Evolutionary conservation across 2,113 vertebrate species (phyloP).

Genomic region (Lutjanus erythropterus): DNA sequence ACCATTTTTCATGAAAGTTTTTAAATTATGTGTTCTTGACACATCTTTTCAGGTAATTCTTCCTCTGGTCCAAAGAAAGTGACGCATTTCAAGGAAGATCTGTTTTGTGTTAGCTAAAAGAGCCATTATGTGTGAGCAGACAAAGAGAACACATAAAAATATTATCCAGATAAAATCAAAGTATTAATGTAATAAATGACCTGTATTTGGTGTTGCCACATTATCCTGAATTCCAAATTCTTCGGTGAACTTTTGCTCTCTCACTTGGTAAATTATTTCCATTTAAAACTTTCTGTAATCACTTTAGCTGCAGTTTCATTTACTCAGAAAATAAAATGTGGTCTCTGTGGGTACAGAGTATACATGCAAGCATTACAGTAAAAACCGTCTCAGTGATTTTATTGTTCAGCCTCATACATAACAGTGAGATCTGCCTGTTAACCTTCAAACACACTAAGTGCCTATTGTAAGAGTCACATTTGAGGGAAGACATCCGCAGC

Average conservation of each 20-base stretch:
- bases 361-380: not conserved
- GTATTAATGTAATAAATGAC: no score
- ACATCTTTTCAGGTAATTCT: not conserved
- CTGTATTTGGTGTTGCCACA: not conserved
- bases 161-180: not conserved
- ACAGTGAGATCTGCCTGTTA: constrained; percentile 6
- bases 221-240: no score
- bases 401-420: not conserved
- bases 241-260: no score
- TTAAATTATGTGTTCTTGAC: not conserved
- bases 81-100: not conserved
- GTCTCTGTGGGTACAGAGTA: not conserved
- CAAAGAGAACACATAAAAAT: not conserved
- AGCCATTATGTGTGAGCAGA: not conserved
- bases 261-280: not conserved
- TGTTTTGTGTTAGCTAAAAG: not conserved
- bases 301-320: not conserved
- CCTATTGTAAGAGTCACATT: constrained; percentile 60
- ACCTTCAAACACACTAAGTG: constrained; percentile 54
- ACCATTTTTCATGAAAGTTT: not conserved
- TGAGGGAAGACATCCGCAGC: constrained; percentile 61
- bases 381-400: not conserved
- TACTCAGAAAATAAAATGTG: not conserved
- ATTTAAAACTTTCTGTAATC: not conserved
- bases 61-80: not conserved